Evolutionary conservation across 2,113 vertebrate species (phyloP).

Genomic region (Nibea coibor): DNA sequence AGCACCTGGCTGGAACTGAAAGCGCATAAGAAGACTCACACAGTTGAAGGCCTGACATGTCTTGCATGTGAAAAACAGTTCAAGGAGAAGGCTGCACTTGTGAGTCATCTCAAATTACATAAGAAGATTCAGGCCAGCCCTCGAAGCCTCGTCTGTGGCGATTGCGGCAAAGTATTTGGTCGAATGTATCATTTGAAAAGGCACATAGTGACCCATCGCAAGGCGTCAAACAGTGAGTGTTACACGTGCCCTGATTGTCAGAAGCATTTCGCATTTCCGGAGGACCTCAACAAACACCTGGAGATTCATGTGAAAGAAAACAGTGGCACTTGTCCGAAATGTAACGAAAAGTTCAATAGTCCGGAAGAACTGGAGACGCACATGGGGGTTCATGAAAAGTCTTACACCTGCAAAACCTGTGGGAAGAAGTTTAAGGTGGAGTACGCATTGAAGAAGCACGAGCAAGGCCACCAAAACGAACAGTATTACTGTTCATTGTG

Average conservation of each 20-base stretch:
- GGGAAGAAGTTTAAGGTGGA: slow-evolving; percentile 76
- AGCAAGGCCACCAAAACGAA: slow-evolving; percentile 59
- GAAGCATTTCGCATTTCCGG: slow-evolving; percentile 60
- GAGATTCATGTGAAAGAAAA: slow-evolving; percentile 68
- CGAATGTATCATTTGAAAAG: slow-evolving; percentile 73
- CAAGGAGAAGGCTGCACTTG: slow-evolving; percentile 51
- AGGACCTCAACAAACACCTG: slow-evolving; percentile 75
- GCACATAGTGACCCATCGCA: slow-evolving; percentile 69
- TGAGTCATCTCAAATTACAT: slow-evolving; percentile 65
- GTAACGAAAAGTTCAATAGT: slow-evolving; percentile 57
- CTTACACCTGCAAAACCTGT: slow-evolving; percentile 66
- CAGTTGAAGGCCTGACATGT: slow-evolving; percentile 50
- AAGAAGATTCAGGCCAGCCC: slow-evolving; percentile 39
- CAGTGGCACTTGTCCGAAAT: slow-evolving; percentile 71
- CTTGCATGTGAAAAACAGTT: slow-evolving; percentile 70
- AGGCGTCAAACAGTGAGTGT: slow-evolving; percentile 33
- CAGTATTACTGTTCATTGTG: slow-evolving; percentile 70
- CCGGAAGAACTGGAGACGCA: slow-evolving; percentile 69
- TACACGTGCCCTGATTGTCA: slow-evolving; percentile 70
- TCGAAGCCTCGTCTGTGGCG: slow-evolving; percentile 57
- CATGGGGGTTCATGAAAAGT: slow-evolving; percentile 63
- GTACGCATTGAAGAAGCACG: slow-evolving; percentile 73
- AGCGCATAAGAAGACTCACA: slow-evolving; percentile 65
- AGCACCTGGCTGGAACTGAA: slow-evolving; percentile 68
- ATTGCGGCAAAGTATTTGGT: slow-evolving; percentile 74